Base-by-base conservation (phyloP, 2,797 vertebrate genomes). In the Aeoliscus strigatus region DNA sequence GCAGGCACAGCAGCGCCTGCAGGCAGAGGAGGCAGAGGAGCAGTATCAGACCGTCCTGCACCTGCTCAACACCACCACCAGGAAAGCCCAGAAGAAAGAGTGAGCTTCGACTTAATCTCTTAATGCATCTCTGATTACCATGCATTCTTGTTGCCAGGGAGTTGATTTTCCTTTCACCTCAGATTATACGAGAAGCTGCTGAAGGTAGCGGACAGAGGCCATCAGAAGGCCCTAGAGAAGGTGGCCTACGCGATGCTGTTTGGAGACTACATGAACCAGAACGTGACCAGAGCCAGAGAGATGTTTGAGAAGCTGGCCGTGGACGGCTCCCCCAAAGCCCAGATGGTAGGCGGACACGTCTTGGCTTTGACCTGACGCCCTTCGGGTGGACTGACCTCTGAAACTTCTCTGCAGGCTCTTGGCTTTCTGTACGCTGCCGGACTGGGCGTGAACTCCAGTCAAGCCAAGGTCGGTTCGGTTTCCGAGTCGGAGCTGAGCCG, bases 391-490 rank as follows among this genome's bases (percentile, higher is more conserved):
- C n/a, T n/a, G n/a, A n/a, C 9, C 9, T 27, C 25, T 11, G 14
- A 9, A 5, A 1, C 38, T 54, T 61, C 69, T 48, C 31, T 13
- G 17, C 53, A 99, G 96, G 96, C 92, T 39, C 92, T 99, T 72
- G 96, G 96, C 30, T 99, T 98, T 83, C 80, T 99, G 0, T 98
- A 97, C 48, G 95, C 96, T 10, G 93, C 93, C 60, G 96, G 96
- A 48, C 89, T 99, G 27, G 94, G 93, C 52, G 92, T 98, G 33
- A 96, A 97, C 80, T 98, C 96, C 6, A 99, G 93, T 86, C 96
- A 99, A 83, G 95, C 96, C 24, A 99, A 98, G 93, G 96, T 99
- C n/a, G n/a, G n/a, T n/a, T n/a, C n/a, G n/a, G n/a, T n/a, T n/a
- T n/a, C n/a, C n/a, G n/a, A n/a, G n/a, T n/a, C n/a, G n/a, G n/a